Conservation (phyloP, 2,113 vertebrate genomes). For the Ophthalmolycus amberensis region DNA sequence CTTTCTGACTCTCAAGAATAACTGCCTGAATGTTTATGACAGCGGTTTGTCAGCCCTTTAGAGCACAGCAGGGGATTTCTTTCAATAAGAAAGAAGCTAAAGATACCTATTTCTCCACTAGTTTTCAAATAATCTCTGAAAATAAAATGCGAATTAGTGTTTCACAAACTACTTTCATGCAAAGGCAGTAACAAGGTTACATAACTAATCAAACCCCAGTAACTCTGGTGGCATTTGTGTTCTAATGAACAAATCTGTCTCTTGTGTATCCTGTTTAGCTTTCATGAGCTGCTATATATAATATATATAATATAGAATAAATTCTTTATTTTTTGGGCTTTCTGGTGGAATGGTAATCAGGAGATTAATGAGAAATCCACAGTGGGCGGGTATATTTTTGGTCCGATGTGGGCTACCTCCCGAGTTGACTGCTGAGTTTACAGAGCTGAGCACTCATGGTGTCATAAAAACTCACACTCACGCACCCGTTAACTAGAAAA, state of each 20-base stretch:
- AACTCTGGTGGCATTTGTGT: not conserved
- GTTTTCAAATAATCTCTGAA: too few relatives aligned
- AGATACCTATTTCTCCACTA: too few relatives aligned
- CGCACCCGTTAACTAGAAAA: too few relatives aligned
- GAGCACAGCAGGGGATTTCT: too few relatives aligned
- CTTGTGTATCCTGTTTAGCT: not conserved
- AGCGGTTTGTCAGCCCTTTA: too few relatives aligned
- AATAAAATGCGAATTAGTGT: not conserved
- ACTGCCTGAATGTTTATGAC: too few relatives aligned
- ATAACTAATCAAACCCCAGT: not conserved
- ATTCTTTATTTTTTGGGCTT: not conserved
- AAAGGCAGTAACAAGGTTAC: not conserved
- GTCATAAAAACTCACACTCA: too few relatives aligned
- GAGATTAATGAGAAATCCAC: not conserved
- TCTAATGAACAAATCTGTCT: not conserved
- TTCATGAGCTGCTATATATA: not conserved
- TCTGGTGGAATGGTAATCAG: not conserved
- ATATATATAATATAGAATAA: too few relatives aligned
- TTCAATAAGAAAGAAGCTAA: too few relatives aligned
- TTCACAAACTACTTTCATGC: not conserved
- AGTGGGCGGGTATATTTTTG: not conserved
- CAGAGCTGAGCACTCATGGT: too few relatives aligned
- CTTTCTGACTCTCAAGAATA: too few relatives aligned
- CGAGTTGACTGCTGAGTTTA: not conserved
- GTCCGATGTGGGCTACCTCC: not conserved